Percentiles rank a stretch among this genome's conserved stretches.
Evolutionary conservation across 2,888 invertebrate species (phyloP).

Genomic region (Polia nebulosa): DNA sequence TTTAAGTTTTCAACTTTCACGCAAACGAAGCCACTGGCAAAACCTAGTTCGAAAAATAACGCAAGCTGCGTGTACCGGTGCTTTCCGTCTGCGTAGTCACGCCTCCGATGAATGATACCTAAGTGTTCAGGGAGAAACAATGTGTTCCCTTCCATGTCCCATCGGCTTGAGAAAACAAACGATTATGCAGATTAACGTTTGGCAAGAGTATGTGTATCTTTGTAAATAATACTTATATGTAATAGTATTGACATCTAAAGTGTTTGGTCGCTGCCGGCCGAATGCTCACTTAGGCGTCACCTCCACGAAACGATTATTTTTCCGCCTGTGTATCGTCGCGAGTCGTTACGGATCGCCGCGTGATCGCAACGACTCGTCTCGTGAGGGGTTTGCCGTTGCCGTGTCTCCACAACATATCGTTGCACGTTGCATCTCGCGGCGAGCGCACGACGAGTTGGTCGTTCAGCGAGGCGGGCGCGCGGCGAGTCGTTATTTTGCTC

Average conservation of each 20-base stretch:
- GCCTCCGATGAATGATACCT: neutral
- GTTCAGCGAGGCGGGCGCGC: neutral
- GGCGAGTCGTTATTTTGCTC: neutral
- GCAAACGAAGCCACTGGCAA: neutral
- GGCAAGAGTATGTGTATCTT: conserved; percentile 30
- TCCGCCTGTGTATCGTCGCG: neutral
- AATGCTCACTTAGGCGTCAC: conserved; percentile 10
- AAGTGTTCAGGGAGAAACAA: conserved; percentile 46
- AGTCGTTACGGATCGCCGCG: neutral
- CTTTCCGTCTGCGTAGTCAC: neutral
- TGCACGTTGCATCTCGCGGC: neutral
- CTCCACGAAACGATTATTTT: no score
- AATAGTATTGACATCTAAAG: conserved; percentile 17
- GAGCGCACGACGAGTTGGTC: neutral
- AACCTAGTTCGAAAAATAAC: conserved; percentile 2
- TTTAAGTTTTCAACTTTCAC: neutral
- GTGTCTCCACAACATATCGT: no score
- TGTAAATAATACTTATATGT: conserved; percentile 57
- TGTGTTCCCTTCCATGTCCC: conserved; percentile 20
- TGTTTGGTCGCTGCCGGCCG: conserved; percentile 33
- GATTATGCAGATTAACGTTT: conserved; percentile 27
- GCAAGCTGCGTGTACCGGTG: neutral
- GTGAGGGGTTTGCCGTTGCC: no score
- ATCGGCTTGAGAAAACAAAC: conserved; percentile 31
- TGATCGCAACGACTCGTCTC: neutral